Percentiles rank a stretch among this genome's conserved stretches.
Conservation (phyloP, 1,140 invertebrate genomes). For the Plectus sambesii region DNA sequence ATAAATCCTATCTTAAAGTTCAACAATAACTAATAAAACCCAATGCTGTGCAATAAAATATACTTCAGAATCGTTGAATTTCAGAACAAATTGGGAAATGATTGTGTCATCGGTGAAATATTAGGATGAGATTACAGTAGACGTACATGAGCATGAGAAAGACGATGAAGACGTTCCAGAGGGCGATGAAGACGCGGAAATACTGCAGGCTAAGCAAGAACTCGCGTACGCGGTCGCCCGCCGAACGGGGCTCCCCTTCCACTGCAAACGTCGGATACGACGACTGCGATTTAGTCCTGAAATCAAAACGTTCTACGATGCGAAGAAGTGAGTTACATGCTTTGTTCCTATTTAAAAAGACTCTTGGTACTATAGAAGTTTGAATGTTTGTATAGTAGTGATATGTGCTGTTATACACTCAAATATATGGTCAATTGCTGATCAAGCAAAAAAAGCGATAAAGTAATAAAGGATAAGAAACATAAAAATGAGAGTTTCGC, state of each 20-base stretch:
- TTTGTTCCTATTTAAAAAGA: neutral
- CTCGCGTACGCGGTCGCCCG: constrained; percentile 47
- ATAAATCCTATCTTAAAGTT: no score
- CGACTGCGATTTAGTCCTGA: constrained; percentile 8
- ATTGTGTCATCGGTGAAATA: no score
- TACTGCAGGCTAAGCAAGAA: constrained; percentile 47
- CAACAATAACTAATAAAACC: no score
- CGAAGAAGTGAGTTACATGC: neutral
- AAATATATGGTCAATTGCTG: neutral
- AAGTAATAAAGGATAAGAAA: neutral
- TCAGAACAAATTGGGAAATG: no score
- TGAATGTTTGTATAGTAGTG: neutral
- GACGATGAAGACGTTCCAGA: constrained; percentile 49
- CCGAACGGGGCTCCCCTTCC: constrained; percentile 7
- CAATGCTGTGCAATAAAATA: no score
- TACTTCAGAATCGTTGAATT: no score
- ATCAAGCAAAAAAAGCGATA: neutral
- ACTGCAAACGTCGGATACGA: no score
- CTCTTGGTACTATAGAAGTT: constrained; percentile 6
- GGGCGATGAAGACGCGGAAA: constrained; percentile 47
- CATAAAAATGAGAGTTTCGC: no score
- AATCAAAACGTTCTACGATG: constrained; percentile 1
- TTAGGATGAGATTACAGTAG: no score
- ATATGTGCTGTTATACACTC: neutral
- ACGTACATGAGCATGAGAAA: constrained; percentile 49